A percentile compares a stretch with the other conserved stretches of the same genome.
phyloP scores from a whole-genome alignment of 2,113 vertebrate species.

The Strix aluco region DNA sequence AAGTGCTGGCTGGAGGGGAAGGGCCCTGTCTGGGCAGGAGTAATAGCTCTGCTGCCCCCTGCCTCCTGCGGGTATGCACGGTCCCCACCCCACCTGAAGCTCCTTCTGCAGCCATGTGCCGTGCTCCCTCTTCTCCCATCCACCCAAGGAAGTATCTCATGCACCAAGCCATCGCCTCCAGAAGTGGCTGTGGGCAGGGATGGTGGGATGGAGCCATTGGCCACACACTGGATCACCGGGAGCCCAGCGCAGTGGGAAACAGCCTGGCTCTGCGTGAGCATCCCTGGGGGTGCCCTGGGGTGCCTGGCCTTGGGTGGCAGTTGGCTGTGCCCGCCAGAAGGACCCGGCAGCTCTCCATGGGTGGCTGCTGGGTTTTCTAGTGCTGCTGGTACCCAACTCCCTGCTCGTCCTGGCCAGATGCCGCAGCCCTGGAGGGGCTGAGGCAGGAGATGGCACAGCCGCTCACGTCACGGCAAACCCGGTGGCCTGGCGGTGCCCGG shows the following conservation, averaged over 20 bases:
- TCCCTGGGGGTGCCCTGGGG: neutral
- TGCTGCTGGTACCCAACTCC: neutral
- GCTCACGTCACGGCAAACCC: rapidly evolving
- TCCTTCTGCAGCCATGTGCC: neutral
- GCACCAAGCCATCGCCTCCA: neutral
- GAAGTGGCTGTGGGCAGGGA: neutral
- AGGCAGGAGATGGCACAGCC: neutral
- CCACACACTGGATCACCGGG: rapidly evolving
- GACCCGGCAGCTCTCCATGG: neutral
- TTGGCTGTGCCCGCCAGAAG: neutral
- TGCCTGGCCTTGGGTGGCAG: neutral
- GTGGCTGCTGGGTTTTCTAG: neutral
- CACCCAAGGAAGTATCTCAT: rapidly evolving
- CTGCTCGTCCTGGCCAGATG: neutral
- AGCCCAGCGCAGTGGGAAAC: neutral
- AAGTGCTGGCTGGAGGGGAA: neutral
- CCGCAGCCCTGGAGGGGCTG: neutral
- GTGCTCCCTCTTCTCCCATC: neutral
- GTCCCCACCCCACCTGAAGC: neutral
- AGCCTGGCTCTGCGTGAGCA: neutral
- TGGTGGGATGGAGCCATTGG: neutral
- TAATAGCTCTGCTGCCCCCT: neutral
- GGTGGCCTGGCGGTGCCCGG: neutral
- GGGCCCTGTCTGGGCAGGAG: neutral
- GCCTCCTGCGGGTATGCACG: rapidly evolving